A percentile compares a stretch with the other conserved stretches of the same genome.
Conservation (phyloP, 37 sponge, comb jelly and placozoan genomes). For the Eunapius fragilis region DNA sequence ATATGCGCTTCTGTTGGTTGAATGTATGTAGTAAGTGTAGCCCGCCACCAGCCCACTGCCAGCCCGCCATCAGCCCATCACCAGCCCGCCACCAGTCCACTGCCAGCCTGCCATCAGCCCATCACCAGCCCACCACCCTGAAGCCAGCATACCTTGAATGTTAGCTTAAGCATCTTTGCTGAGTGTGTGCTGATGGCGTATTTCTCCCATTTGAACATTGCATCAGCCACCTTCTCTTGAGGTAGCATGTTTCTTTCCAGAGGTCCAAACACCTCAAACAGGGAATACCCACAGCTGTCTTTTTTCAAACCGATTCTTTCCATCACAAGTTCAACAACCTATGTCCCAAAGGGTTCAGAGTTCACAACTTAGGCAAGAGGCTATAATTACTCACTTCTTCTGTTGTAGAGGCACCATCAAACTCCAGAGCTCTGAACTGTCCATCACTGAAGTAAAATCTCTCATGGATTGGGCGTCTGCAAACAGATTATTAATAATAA, state of each 20-base stretch:
- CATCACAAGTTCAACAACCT: slow-evolving; percentile 93
- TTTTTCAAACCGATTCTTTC: slow-evolving; percentile 83
- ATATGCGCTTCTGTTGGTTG: slow-evolving; percentile 81
- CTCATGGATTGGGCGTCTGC: slow-evolving; percentile 89
- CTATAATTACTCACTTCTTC: slow-evolving; percentile 63
- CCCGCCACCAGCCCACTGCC: too few species aligned
- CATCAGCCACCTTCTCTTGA: slow-evolving; percentile 93
- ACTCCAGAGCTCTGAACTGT: slow-evolving; percentile 95
- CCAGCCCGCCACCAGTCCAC: too few species aligned
- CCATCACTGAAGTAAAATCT: slow-evolving; percentile 97
- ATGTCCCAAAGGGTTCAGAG: neutral
- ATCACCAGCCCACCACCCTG: neutral
- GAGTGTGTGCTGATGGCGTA: slow-evolving; percentile 85
- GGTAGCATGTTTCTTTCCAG: slow-evolving; percentile 95
- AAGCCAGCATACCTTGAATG: slow-evolving; percentile 80
- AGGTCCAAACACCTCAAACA: slow-evolving; percentile 93
- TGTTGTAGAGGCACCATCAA: slow-evolving; percentile 84
- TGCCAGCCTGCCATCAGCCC: too few species aligned
- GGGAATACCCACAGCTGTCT: slow-evolving; percentile 77
- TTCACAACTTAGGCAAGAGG: neutral
- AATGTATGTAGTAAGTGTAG: neutral
- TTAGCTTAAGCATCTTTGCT: slow-evolving; percentile 81
- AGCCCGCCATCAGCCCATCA: too few species aligned
- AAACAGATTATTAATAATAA: neutral
- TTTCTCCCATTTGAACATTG: slow-evolving; percentile 98